A percentile compares a stretch with the other conserved stretches of the same genome.
phyloP scores from a whole-genome alignment of 2,113 vertebrate genomes.

The Trichomycterus rosablanca region DNA sequence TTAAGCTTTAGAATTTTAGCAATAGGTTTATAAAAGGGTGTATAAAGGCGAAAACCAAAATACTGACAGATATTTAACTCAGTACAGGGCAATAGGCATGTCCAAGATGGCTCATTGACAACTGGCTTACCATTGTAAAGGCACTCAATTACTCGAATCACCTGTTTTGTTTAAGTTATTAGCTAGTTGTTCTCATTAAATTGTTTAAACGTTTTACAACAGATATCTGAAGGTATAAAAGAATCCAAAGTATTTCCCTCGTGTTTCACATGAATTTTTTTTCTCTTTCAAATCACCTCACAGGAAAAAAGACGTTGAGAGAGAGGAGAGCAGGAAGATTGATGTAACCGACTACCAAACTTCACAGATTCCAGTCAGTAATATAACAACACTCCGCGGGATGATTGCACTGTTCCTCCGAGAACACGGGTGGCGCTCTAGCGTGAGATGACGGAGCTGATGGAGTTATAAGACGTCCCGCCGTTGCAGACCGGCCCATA shows the following conservation, averaged over 20 bases:
- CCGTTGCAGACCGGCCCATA: conserved; percentile 88
- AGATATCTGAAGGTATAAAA: conserved; percentile 29
- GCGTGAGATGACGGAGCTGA: conserved; percentile 94
- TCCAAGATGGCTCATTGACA: conserved; percentile 35
- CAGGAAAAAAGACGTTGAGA: conserved; percentile 32
- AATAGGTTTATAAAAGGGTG: too few species aligned
- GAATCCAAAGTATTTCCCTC: conserved; percentile 4
- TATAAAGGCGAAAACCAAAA: conserved; percentile 14
- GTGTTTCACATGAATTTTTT: too few species aligned
- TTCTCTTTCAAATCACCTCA: too few species aligned
- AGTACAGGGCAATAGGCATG: conserved; percentile 25
- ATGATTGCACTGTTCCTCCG: conserved; percentile 48
- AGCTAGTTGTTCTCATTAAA: too few species aligned
- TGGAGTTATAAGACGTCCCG: conserved; percentile 92
- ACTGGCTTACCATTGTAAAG: conserved; percentile 42
- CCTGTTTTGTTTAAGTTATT: too few species aligned
- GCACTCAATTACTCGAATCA: conserved; percentile 45
- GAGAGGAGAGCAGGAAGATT: conserved; percentile 27
- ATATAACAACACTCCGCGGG: conserved; percentile 24
- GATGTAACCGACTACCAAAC: conserved; percentile 26
- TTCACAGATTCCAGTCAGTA: conserved; percentile 32
- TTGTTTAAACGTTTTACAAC: not conserved
- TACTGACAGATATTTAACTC: conserved; percentile 24
- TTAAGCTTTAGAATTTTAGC: too few species aligned
- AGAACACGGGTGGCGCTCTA: conserved; percentile 57